A percentile compares a stretch with the other conserved stretches of the same genome.
Conservation (phyloP, 1,140 invertebrate species). For the Calycopis cecrops region DNA sequence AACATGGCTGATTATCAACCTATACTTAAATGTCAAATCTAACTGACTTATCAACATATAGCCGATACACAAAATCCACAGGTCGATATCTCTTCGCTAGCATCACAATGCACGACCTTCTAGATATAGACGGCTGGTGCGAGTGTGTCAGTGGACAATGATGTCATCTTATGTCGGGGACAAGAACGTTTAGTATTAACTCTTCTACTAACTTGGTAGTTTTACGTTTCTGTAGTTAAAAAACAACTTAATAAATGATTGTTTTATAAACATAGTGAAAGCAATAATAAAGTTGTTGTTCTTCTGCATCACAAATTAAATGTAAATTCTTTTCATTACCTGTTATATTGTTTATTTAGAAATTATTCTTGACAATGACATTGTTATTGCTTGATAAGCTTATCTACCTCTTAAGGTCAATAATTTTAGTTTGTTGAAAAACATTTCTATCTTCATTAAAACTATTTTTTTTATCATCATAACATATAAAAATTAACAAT, state of each 20-base stretch:
- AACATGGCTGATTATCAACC: too few relatives aligned
- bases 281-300: not conserved
- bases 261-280: slow-evolving; percentile 1
- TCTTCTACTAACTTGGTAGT: slow-evolving; percentile 28
- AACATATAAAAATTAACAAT: too few relatives aligned
- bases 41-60: too few relatives aligned
- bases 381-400: slow-evolving; percentile 19
- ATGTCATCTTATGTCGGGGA: not conserved
- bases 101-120: not conserved
- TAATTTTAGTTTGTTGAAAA: slow-evolving; percentile 16
- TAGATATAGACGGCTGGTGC: not conserved
- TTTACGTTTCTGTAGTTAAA: slow-evolving; percentile 18
- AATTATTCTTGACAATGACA: slow-evolving; percentile 12
- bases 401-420: slow-evolving; percentile 37
- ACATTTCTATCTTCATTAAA: not conserved
- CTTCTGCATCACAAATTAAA: slow-evolving; percentile 3
- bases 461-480: slow-evolving; percentile 15
- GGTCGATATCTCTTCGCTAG: not conserved
- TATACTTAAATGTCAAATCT: too few relatives aligned
- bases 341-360: not conserved
- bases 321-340: too few relatives aligned
- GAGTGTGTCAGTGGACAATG: not conserved
- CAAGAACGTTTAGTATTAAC: too few relatives aligned
- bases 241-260: not conserved
- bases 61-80: not conserved